Evolutionary conservation across 2,113 vertebrate species (phyloP), one percentile per base, ranked within the genome.

Genomic region (Xenopus borealis): DNA sequence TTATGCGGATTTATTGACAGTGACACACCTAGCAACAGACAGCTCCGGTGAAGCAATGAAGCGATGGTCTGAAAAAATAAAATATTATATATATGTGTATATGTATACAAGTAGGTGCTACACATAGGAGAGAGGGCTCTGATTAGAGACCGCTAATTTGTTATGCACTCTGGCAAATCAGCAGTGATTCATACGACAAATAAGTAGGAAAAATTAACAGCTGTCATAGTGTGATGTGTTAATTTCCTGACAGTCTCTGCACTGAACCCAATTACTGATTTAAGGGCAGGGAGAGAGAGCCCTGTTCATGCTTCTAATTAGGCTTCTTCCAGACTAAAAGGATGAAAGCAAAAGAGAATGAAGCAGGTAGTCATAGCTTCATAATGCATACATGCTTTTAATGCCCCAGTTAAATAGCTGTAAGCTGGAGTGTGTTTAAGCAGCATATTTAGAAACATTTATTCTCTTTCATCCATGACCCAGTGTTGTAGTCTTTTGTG

Each of bases 251-350:
- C 97, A 97, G 96, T 93, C 93, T 94, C 89, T 86, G 92, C 85
- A 87, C 93, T 95, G 94, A 95, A 98, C 95, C 96, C 97, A 98
- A 98, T 98, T 98, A 98, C 95, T 95, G 95, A 98, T 97, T 97
- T 98, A 96, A 97, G 95, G 95, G 94, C 95, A 98, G 89, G 85
- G 91, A 94, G 91, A 93, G 92, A 93, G 92, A 90, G 88, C 90
- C 92, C 94, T 91, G 94, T 90, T 92, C 90, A 88, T 92, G 93
- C 91, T 91, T 93, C 95, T 98, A 97, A 97, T 98, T 98, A 98
- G 94, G 93, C 93, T 95, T 92, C 93, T 94, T 94, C 93, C 91
- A 94, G 94, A 95, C 94, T 95, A 94, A 95, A 95, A 93, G 94
- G 93, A 96, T 94, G 92, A 94, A 97, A 96, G 93, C 92, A 95